phyloP scores from a whole-genome alignment of 2,797 vertebrate species.

The Melanotaenia boesemani region DNA sequence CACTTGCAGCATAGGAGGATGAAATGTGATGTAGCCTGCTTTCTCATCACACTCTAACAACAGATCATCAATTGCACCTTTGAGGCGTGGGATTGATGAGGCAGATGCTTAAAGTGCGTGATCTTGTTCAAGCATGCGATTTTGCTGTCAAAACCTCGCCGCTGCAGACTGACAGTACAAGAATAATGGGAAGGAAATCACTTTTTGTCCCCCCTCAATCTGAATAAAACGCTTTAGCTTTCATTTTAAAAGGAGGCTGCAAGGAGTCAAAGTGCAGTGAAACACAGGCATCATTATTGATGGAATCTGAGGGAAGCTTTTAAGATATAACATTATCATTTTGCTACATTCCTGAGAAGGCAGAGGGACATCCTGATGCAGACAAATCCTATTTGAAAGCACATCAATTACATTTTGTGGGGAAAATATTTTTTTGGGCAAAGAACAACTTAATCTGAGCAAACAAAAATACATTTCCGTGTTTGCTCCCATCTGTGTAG shows the following conservation, averaged over 20 bases:
- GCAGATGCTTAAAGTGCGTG: slow-evolving; percentile 19
- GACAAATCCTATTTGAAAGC: too few relatives aligned
- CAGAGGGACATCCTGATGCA: too few relatives aligned
- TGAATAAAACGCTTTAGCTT: slow-evolving; percentile 28
- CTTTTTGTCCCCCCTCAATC: slow-evolving; percentile 14
- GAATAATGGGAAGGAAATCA: slow-evolving; percentile 51
- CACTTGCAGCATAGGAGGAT: slow-evolving; percentile 31
- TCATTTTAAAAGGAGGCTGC: slow-evolving; percentile 16
- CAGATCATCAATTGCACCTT: slow-evolving; percentile 58
- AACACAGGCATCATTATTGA: slow-evolving; percentile 21
- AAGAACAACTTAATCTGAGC: too few relatives aligned
- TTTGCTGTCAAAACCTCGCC: slow-evolving; percentile 59
- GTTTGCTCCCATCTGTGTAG: too few relatives aligned
- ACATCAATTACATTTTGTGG: too few relatives aligned
- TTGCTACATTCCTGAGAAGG: too few relatives aligned
- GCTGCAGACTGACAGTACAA: slow-evolving; percentile 5
- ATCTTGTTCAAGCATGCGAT: slow-evolving; percentile 51
- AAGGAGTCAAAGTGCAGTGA: slow-evolving; percentile 10
- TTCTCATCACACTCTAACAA: slow-evolving; percentile 24
- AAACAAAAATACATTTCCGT: too few relatives aligned
- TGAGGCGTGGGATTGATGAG: slow-evolving; percentile 54
- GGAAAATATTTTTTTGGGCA: too few relatives aligned
- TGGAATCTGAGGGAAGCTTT: slow-evolving; percentile 1
- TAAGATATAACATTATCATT: too few relatives aligned
- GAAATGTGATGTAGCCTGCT: slow-evolving; percentile 22